Conservation (phyloP, 2,797 vertebrate genomes). For the Chiloscyllium punctatum region DNA sequence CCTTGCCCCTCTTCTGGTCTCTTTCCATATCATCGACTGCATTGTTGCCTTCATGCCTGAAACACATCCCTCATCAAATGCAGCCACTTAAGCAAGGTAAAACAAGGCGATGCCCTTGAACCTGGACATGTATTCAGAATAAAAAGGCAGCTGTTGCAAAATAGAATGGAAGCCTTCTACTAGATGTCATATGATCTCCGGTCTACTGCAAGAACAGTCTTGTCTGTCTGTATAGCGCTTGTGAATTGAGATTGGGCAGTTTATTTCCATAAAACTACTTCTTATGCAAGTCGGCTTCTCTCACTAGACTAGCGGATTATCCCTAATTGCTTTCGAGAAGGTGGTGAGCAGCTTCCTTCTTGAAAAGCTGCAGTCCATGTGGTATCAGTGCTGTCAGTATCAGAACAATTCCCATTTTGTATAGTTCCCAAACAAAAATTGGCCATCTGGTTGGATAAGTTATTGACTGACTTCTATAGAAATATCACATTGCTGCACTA, state of each 20-base stretch:
- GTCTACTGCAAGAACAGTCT: neutral
- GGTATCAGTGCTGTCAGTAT: neutral
- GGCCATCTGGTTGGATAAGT: neutral
- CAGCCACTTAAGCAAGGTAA: neutral
- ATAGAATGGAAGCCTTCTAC: neutral
- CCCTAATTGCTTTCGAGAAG: too few species aligned
- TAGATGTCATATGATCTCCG: neutral
- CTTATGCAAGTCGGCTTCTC: too few species aligned
- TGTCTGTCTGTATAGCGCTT: neutral
- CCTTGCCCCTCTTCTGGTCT: neutral
- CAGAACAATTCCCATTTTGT: neutral
- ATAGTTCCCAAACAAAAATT: neutral
- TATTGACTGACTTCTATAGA: neutral
- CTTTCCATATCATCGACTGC: neutral
- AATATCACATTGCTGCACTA: neutral
- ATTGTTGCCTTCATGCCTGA: neutral
- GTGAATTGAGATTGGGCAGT: neutral
- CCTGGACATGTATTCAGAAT: neutral
- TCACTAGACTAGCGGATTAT: too few species aligned
- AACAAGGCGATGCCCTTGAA: neutral
- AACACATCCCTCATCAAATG: neutral
- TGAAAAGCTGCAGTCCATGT: too few species aligned
- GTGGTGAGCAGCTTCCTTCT: too few species aligned
- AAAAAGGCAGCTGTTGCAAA: neutral
- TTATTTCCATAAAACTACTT: too few species aligned